Evolutionary conservation across 2,888 invertebrate species (phyloP).

Genomic region (Nycteola revayana): DNA sequence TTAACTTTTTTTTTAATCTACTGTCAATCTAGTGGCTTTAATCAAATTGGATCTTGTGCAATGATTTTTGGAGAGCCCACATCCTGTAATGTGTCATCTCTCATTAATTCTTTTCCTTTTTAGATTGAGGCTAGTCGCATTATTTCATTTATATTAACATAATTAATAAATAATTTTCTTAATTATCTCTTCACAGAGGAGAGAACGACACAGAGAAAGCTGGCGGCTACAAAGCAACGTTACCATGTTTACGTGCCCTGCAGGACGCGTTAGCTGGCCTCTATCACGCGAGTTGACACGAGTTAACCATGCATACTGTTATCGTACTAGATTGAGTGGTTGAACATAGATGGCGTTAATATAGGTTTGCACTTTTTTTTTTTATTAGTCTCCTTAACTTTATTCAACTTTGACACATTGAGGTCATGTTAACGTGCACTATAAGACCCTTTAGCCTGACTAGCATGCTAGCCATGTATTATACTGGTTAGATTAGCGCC

Average conservation of each 20-base stretch:
- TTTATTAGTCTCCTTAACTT: not conserved
- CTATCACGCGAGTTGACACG: conserved; percentile 78
- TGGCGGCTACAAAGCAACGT: conserved; percentile 91
- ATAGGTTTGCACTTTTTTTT: not conserved
- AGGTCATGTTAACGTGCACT: too few relatives aligned
- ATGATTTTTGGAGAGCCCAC: too few relatives aligned
- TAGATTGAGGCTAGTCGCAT: too few relatives aligned
- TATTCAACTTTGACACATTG: too few relatives aligned
- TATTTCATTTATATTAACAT: not conserved
- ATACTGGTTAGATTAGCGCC: too few relatives aligned
- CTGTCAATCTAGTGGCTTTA: too few relatives aligned
- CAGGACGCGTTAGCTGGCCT: conserved; percentile 94
- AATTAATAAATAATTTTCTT: not conserved
- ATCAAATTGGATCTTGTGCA: too few relatives aligned
- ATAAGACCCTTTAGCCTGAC: too few relatives aligned
- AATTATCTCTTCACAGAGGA: conserved; percentile 59
- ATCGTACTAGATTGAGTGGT: conserved; percentile 46
- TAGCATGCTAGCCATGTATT: too few relatives aligned
- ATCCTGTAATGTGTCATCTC: too few relatives aligned
- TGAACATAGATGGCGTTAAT: conserved; percentile 19
- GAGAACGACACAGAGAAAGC: conserved; percentile 90
- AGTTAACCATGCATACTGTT: conserved; percentile 28
- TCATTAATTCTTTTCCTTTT: too few relatives aligned
- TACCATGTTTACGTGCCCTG: conserved; percentile 92
- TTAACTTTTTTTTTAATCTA: too few relatives aligned